Conservation (phyloP, 2,888 invertebrate species). For the Antheraea yamamai region DNA sequence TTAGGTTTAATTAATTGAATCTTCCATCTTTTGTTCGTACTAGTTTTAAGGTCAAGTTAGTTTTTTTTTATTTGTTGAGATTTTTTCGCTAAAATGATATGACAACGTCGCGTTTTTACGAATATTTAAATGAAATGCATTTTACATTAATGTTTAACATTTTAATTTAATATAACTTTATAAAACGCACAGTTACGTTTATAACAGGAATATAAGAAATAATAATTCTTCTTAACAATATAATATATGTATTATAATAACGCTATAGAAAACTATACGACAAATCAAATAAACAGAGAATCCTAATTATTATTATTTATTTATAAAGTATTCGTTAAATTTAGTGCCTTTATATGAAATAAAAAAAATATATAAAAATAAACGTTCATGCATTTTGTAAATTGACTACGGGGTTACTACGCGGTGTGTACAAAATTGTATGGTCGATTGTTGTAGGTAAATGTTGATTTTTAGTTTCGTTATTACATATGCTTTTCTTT, state of each 20-base stretch:
- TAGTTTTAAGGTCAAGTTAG: slow-evolving; percentile 53
- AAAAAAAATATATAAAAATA: slow-evolving; percentile 24
- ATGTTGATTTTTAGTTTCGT: slow-evolving; percentile 26
- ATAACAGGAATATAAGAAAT: neutral
- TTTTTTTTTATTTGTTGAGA: slow-evolving; percentile 44
- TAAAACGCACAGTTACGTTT: neutral
- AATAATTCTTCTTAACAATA: neutral
- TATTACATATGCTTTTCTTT: slow-evolving; percentile 50
- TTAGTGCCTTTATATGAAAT: slow-evolving; percentile 59
- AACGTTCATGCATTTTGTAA: slow-evolving; percentile 56
- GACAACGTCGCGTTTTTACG: slow-evolving; percentile 16
- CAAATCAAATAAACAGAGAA: neutral
- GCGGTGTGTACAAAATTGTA: slow-evolving; percentile 48
- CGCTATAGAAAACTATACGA: neutral
- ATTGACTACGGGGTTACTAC: slow-evolving; percentile 38
- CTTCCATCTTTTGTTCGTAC: slow-evolving; percentile 63
- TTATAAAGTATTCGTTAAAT: slow-evolving; percentile 38
- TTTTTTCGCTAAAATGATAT: slow-evolving; percentile 28
- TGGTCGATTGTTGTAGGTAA: slow-evolving; percentile 32
- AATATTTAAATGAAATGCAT: slow-evolving; percentile 8
- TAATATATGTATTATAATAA: neutral
- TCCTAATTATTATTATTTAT: slow-evolving; percentile 24
- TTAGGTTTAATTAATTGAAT: slow-evolving; percentile 48
- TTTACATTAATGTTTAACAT: neutral
- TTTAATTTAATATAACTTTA: neutral